Percentiles rank a stretch among this genome's conserved stretches.
These are phyloP conservation scores for Orthosia incerta DNA, from an alignment of 2,888 invertebrate genomes.

Conservation along the genomic window DNA sequence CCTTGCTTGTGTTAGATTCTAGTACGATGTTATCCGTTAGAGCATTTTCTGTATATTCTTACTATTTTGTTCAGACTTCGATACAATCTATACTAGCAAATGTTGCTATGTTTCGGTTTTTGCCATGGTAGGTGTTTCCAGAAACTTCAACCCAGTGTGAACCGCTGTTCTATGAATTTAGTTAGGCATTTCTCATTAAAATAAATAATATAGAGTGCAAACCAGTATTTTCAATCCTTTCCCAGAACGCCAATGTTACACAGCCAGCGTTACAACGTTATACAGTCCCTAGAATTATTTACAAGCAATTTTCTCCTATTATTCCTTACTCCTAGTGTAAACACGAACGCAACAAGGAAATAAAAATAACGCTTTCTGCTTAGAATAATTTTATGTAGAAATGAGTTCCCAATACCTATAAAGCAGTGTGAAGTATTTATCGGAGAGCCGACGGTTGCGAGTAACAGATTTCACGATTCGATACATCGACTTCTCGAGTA, in stretches of 20 bases:
- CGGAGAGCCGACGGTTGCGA: constrained; percentile 60
- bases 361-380: constrained; percentile 66
- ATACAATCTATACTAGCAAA: background rate
- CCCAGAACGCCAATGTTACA: too few species aligned
- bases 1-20: background rate
- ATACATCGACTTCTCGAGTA: constrained; percentile 68
- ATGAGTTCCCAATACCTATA: constrained; percentile 69
- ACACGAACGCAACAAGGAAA: constrained; percentile 64
- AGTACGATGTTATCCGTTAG: constrained; percentile 1
- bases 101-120: background rate
- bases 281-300: constrained; percentile 35
- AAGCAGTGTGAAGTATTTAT: constrained; percentile 70
- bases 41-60: background rate
- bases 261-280: too few species aligned
- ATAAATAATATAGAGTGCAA: background rate
- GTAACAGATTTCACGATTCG: constrained; percentile 76
- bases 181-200: background rate
- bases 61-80: background rate
- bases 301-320: constrained; percentile 49
- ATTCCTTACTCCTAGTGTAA: constrained; percentile 48
- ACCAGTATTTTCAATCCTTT: background rate
- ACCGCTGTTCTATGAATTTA: constrained; percentile 1
- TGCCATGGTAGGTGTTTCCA: background rate
- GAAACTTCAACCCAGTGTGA: too few species aligned
- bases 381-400: constrained; percentile 70